Evolutionary conservation across 2,113 vertebrate species (phyloP), one percentile per base, ranked within the genome.

Genomic region (Lipophrys pholis): DNA sequence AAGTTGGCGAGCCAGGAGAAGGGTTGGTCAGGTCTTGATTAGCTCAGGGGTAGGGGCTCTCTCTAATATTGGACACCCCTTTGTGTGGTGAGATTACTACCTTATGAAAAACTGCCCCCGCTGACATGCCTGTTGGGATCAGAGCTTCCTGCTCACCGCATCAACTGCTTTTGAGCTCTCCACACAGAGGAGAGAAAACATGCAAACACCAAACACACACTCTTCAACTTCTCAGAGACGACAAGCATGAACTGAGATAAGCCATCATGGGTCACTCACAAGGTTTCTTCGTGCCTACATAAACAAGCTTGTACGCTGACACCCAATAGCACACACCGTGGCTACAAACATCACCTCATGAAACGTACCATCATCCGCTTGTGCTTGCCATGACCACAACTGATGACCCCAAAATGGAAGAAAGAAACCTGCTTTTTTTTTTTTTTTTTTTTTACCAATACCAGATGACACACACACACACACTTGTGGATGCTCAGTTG

Each of bases 81-180:
- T 89, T 92, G 89, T 89, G 88, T 86, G 85, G 57, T 38, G 63
- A 90, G 89, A 92, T 92, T 92, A 89, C 85, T 67, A 73, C 85
- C 80, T 92, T 91, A 92, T 92, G 91, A 91, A 92, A 91, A 89
- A 85, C 73, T 81, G 74, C 90, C 80, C 91, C 85, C 52, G 90
- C 88, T 86, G 89, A 90, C 88, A 76, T 21, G 59, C 83, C 82
- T 80, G 89, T 82, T 88, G 89, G 87, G 89, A 86, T 87, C 87
- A 83, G 85, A 88, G 88, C 82, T 90, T 87, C 83, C 82, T 86
- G 87, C 73, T 77, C 16, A 35, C 76, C 65, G 71, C 77, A 82
- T 85, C 73, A 48, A 56, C 59, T 74, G 80, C 81, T 79, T 85
- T 80, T 83, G 66, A 86, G 78, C 48, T 74, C 65, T 67, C 59